phyloP scores from a whole-genome alignment of 2,113 vertebrate genomes.

The Copsychus sechellarum region DNA sequence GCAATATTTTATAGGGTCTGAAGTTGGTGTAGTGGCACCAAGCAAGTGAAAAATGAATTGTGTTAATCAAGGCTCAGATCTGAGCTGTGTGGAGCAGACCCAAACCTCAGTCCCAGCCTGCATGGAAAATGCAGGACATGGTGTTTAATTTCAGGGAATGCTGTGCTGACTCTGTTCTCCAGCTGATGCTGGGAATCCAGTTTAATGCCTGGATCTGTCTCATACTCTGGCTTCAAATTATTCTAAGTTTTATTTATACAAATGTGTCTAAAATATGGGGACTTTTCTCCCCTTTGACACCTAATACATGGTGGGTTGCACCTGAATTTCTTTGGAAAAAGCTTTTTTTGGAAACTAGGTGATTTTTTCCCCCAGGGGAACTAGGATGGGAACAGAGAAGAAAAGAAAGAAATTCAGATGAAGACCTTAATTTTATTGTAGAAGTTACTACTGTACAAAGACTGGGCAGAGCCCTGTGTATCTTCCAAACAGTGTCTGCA shows the following conservation, averaged over 20 bases:
- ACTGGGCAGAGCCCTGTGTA: background rate
- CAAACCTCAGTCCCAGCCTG: background rate
- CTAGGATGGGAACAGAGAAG: background rate
- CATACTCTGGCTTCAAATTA: background rate
- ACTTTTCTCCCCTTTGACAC: background rate
- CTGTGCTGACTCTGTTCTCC: background rate
- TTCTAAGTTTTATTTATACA: background rate
- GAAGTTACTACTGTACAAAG: background rate
- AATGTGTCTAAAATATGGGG: background rate
- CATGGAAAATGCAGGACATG: rapidly evolving
- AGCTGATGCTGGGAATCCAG: background rate
- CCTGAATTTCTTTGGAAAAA: background rate
- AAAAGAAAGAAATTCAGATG: background rate
- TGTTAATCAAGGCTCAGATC: background rate
- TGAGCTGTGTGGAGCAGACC: rapidly evolving
- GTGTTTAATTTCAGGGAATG: background rate
- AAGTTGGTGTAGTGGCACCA: background rate
- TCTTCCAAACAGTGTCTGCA: background rate
- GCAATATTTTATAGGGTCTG: background rate
- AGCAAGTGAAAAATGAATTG: background rate
- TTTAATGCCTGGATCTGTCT: background rate
- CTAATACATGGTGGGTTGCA: background rate
- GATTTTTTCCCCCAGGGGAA: background rate
- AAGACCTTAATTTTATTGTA: background rate
- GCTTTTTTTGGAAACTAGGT: background rate